A percentile compares a stretch with the other conserved stretches of the same genome.
phyloP scores from a whole-genome alignment of 1,140 invertebrate genomes.

The Heliconius nattereri region DNA sequence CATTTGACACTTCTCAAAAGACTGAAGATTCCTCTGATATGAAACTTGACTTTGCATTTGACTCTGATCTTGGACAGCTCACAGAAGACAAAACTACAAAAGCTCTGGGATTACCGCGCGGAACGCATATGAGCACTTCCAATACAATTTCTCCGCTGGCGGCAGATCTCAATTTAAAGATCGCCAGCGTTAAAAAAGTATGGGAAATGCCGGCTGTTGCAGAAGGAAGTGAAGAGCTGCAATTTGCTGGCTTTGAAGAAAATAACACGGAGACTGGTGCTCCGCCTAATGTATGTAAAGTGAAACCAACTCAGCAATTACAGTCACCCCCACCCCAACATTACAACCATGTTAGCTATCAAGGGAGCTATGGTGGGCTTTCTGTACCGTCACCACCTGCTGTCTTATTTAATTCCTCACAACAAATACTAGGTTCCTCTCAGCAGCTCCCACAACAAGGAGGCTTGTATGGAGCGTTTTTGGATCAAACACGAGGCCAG shows the following conservation, averaged over 20 bases:
- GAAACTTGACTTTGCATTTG: constrained; percentile 95
- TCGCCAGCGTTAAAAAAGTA: constrained; percentile 95
- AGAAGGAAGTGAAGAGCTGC: constrained; percentile 81
- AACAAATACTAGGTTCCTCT: constrained; percentile 85
- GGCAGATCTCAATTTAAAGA: constrained; percentile 96
- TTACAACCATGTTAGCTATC: constrained; percentile 78
- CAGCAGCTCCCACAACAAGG: constrained; percentile 88
- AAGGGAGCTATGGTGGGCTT: constrained; percentile 85
- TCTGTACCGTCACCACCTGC: constrained; percentile 91
- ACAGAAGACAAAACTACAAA: constrained; percentile 87
- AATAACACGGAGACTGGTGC: constrained; percentile 66
- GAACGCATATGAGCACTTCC: constrained; percentile 83
- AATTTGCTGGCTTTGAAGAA: constrained; percentile 74
- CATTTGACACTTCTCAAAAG: constrained; percentile 81
- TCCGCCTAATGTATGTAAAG: constrained; percentile 79
- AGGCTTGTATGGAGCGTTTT: constrained; percentile 83
- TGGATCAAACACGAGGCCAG: constrained; percentile 76
- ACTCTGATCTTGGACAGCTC: constrained; percentile 88
- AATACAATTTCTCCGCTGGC: constrained; percentile 79
- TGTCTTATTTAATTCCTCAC: constrained; percentile 88
- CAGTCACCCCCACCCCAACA: constrained; percentile 83
- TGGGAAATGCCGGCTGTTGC: constrained; percentile 87
- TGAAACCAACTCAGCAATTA: constrained; percentile 79
- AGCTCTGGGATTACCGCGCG: constrained; percentile 83
- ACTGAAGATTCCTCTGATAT: constrained; percentile 91